These are phyloP conservation scores for Cryptocheilus praepositus DNA, from an alignment of 2,888 invertebrate species.

Conservation along the genomic window DNA sequence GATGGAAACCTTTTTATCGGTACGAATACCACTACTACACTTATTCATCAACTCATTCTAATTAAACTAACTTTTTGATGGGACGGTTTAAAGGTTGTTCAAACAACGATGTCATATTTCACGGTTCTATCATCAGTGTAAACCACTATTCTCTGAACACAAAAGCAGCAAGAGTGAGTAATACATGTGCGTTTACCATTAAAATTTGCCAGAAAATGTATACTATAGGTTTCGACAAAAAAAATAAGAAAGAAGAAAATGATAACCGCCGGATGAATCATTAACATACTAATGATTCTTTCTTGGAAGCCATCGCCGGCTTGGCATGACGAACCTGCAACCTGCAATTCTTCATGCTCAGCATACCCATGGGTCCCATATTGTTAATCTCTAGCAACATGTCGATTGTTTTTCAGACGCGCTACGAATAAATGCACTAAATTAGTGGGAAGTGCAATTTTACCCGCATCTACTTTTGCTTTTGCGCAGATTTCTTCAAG, in stretches of 20 bases:
- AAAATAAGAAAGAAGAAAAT: conserved; percentile 76
- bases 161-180: too few relatives aligned
- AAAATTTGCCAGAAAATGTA: too few relatives aligned
- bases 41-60: too few relatives aligned
- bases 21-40: too few relatives aligned
- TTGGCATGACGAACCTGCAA: conserved; percentile 98
- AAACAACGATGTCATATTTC: too few relatives aligned
- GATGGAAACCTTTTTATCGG: too few relatives aligned
- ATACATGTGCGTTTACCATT: too few relatives aligned
- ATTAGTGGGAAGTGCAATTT: conserved; percentile 98
- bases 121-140: too few relatives aligned
- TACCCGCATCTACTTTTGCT: conserved; percentile 99
- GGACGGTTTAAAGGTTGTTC: too few relatives aligned
- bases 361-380: conserved; percentile 97
- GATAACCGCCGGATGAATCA: conserved; percentile 9
- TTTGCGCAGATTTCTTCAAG: conserved; percentile 90
- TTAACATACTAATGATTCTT: conserved; percentile 73
- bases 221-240: conserved; percentile 76
- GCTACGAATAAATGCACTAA: conserved; percentile 92
- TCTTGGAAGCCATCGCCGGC: conserved; percentile 83
- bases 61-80: too few relatives aligned
- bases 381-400: conserved; percentile 99
- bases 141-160: too few relatives aligned
- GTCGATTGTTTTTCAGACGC: conserved; percentile 98
- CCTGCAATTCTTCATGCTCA: conserved; percentile 94